Evolutionary conservation across 1,140 invertebrate genomes (phyloP), one percentile per base, ranked within the genome.

Genomic region (Frieseomelitta varia): DNA sequence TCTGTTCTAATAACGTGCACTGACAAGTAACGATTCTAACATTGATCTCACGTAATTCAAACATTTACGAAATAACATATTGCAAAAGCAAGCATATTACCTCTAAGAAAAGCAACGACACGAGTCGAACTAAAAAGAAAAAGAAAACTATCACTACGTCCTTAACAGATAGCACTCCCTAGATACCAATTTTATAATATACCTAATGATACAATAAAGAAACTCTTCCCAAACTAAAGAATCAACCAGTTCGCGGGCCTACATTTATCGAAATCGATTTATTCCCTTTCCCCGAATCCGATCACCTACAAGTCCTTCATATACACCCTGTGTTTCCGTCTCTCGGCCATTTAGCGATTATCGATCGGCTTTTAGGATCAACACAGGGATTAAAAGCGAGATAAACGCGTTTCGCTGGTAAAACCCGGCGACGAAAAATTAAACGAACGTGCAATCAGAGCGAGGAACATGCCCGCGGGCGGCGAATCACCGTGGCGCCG

Each of bases 401-500:
- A 81, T 55, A 10, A 47, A n/a, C 53, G 21, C 21, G 27, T 47
- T 30, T 51, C 24, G 51, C n/a, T 24, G 21, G 17, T 12, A n/a
- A 77, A 76, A 39, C 6, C 24, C 39, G 63, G 61, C 71, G 75
- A 72, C 24, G 47, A 55, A 56, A 12, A 79, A 76, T 78, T 85
- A 55, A 79, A 81, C 73, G 79, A 84, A 69, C 78, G 79, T 69
- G 47, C 74, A 79, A 88, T 84, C 74, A 79, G 39, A 76, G 58
- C 74, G 53, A 61, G n/a, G 53, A 61, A 39, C 30, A 15, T 21
- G 88, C 77, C 85, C 68, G 55, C 11, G 2, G 74, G 85, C 76
- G 74, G 79, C 69, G 68, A 89, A 88, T 87, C 69, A 79, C 47
- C 78, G 61, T 78, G 74, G 73, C 84, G 86, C 76, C 85, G 77